Base-by-base conservation (phyloP, 2,888 invertebrate genomes). In the Odontocolon sp. region DNA sequence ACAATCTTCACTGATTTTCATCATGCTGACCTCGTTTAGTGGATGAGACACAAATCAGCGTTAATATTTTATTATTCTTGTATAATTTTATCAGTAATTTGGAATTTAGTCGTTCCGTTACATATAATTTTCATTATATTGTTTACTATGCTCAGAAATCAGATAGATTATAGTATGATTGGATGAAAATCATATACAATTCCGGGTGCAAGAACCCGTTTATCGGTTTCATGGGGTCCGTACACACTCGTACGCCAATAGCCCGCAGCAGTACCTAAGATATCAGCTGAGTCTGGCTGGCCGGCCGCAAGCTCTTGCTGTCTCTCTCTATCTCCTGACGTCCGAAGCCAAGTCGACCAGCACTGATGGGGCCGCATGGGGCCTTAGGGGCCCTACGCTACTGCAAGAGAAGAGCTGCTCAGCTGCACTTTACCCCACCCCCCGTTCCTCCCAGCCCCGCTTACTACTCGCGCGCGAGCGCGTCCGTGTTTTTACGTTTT, bases 381-480 rank as follows among this genome's bases (percentile, higher is more conserved):
- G 64, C 74, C 66, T 70, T 28, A 45, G 69, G 72, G 79, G 61
- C 77, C 69, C 79, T 80, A 81, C 79, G 82, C 82, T 78, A 77
- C 77, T 82, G 81, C 70, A 23, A 42, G 59, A 63, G 36, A 40
- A 59, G 64, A 69, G 40, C 57, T 54, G 40, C 74, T 86, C 85
- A 84, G 87, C 87, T 89, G 88, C 87, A 85, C 84, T 87, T 86
- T 87, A 82, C 85, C n/a, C n/a, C n/a, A n/a, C n/a, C n/a, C n/a
- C n/a, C n/a, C n/a, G n/a, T 84, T 85, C 84, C 84, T 85, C 71
- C 74, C 84, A 78, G 50, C 68, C 50, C 40, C 67, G 70, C 47
- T 56, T 69, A 61, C 67, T 82, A 63, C 52, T 66, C 71, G 61
- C 63, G 82, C 75, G 45, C 64, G 70, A 69, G 54, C 42, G 36